Percentiles rank a stretch among this genome's conserved stretches.
These are phyloP conservation scores for Natrix natrix DNA, from an alignment of 2,797 vertebrate species.

Conservation along the genomic window DNA sequence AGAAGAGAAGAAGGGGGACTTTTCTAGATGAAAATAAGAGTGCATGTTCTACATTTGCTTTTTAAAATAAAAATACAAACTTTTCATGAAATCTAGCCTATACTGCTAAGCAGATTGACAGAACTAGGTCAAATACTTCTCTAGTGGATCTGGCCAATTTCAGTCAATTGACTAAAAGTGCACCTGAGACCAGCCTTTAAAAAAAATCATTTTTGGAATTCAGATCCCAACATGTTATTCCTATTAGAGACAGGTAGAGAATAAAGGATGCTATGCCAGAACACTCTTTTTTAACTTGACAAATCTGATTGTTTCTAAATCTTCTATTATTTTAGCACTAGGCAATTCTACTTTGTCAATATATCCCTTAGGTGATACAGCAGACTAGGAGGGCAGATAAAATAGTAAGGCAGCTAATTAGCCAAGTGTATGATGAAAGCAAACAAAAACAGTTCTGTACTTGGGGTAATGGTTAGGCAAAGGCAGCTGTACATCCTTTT, in stretches of 20 bases:
- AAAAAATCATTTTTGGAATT: slow-evolving; percentile 33
- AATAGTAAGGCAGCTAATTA: neutral
- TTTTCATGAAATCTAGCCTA: slow-evolving; percentile 41
- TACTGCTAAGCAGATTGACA: slow-evolving; percentile 48
- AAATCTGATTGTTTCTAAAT: slow-evolving; percentile 27
- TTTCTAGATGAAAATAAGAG: neutral
- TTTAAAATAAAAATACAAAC: slow-evolving; percentile 8
- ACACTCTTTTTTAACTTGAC: slow-evolving; percentile 28
- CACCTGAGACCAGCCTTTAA: neutral
- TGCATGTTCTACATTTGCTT: slow-evolving; percentile 18
- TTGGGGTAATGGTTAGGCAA: neutral
- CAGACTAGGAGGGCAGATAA: neutral
- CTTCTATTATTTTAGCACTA: neutral
- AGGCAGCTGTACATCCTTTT: neutral
- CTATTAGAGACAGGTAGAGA: neutral
- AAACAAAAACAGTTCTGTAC: neutral
- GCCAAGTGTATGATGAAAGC: neutral
- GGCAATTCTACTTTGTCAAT: neutral
- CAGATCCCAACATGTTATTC: slow-evolving; percentile 26
- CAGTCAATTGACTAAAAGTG: slow-evolving; percentile 10
- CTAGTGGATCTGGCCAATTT: slow-evolving; percentile 34
- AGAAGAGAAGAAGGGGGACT: neutral
- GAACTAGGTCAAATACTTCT: slow-evolving; percentile 62
- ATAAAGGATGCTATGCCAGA: neutral
- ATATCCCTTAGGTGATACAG: neutral